A percentile compares a stretch with the other conserved stretches of the same genome.
phyloP scores from a whole-genome alignment of 2,888 invertebrate genomes.

The Pseudeuparius sepicola region DNA sequence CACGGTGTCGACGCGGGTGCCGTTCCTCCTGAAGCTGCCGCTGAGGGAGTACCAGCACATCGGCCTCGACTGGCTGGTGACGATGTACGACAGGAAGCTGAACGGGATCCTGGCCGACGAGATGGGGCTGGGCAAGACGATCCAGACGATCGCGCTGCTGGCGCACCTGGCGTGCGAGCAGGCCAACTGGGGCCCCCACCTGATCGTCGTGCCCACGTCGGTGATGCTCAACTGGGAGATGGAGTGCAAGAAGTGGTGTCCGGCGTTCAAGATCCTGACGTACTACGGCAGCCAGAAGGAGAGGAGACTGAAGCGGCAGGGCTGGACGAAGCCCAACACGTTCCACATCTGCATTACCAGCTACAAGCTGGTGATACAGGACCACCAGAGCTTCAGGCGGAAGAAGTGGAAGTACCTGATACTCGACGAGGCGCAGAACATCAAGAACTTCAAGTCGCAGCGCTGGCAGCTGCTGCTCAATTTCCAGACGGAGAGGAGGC shows the following conservation, averaged over 20 bases:
- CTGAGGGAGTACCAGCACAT: slow-evolving; percentile 95
- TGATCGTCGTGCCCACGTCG: slow-evolving; percentile 97
- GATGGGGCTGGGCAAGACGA: slow-evolving; percentile 96
- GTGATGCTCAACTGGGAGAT: slow-evolving; percentile 99
- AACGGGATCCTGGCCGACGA: slow-evolving; percentile 96
- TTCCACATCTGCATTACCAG: slow-evolving; percentile 98
- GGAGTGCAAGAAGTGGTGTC: slow-evolving; percentile 99
- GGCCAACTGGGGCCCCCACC: slow-evolving; percentile 95
- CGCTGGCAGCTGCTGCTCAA: slow-evolving; percentile 91
- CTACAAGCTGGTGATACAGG: slow-evolving; percentile 96
- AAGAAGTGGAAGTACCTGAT: slow-evolving; percentile 99
- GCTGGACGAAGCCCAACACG: slow-evolving; percentile 98
- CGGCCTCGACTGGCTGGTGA: slow-evolving; percentile 94
- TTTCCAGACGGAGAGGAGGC: slow-evolving; percentile 83
- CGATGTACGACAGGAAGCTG: slow-evolving; percentile 88
- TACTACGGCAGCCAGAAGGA: slow-evolving; percentile 97
- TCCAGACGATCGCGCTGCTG: slow-evolving; percentile 90
- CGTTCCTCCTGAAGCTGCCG: slow-evolving; percentile 81
- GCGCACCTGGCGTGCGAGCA: slow-evolving; percentile 90
- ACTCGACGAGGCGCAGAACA: slow-evolving; percentile 97
- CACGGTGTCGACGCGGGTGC: slow-evolving; percentile 81
- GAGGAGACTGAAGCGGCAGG: slow-evolving; percentile 72
- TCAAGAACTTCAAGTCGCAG: slow-evolving; percentile 98
- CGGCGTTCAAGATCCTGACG: slow-evolving; percentile 96
- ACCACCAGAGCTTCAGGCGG: slow-evolving; percentile 92